Conservation (phyloP, 1,140 invertebrate genomes). For the Liolophura sinensis region DNA sequence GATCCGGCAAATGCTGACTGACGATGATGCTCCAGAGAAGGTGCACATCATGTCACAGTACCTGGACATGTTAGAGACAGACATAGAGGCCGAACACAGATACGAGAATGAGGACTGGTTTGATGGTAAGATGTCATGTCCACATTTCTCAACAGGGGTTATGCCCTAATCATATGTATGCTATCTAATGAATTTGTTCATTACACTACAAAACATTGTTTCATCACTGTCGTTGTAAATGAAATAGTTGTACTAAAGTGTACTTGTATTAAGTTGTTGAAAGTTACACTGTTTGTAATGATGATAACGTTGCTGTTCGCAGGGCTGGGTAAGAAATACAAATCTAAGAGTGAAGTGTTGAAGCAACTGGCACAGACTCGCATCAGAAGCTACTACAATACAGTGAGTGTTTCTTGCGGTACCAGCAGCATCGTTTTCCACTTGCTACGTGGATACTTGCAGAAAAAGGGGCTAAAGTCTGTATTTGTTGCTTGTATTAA, state of each 20-base stretch:
- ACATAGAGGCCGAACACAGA: constrained; percentile 38
- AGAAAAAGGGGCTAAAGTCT: too few relatives aligned
- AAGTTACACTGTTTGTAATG: too few relatives aligned
- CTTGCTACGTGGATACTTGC: too few relatives aligned
- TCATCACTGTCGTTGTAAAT: too few relatives aligned
- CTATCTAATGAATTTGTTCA: too few relatives aligned
- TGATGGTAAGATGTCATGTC: constrained; percentile 34
- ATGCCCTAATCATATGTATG: too few relatives aligned
- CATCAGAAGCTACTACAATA: constrained; percentile 45
- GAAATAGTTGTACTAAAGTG: too few relatives aligned
- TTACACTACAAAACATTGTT: too few relatives aligned
- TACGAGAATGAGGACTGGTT: constrained; percentile 53
- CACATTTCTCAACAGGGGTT: not conserved
- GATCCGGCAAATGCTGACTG: constrained; percentile 37
- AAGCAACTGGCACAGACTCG: constrained; percentile 43
- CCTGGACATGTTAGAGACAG: constrained; percentile 40
- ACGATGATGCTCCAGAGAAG: constrained; percentile 40
- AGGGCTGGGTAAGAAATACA: constrained; percentile 51
- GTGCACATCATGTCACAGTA: constrained; percentile 47
- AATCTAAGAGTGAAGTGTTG: constrained; percentile 50
- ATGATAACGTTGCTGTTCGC: constrained; percentile 8
- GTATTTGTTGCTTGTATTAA: too few relatives aligned
- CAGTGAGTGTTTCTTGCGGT: constrained; percentile 26
- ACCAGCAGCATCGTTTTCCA: too few relatives aligned
- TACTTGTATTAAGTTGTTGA: too few relatives aligned